Conservation (phyloP, 2,113 vertebrate genomes). For the Lepus timidus region DNA sequence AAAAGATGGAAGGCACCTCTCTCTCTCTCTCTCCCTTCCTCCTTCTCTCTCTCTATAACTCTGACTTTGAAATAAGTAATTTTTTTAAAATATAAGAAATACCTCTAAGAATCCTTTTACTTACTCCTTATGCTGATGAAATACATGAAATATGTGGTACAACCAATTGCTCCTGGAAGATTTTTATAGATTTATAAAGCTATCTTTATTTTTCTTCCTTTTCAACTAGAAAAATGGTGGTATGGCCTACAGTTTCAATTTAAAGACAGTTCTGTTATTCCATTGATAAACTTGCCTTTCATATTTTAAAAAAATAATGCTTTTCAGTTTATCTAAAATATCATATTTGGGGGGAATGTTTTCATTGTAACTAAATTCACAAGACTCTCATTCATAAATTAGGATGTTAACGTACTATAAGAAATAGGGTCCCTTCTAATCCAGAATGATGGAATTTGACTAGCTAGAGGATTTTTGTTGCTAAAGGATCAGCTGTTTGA, state of each 20-base stretch:
- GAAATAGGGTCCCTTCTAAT: neutral
- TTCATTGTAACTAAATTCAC: conserved; percentile 17
- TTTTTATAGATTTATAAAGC: conserved; percentile 4
- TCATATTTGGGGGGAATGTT: neutral
- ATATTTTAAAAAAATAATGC: neutral
- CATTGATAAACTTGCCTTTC: neutral
- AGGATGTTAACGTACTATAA: neutral
- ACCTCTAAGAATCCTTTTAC: neutral
- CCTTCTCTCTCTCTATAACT: too few species aligned
- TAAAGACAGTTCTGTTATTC: conserved; percentile 3
- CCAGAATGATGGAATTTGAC: neutral
- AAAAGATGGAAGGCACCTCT: too few species aligned
- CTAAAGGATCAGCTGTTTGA: neutral
- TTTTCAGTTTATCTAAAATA: neutral
- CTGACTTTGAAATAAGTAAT: too few species aligned
- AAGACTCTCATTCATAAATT: neutral
- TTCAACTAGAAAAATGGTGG: neutral
- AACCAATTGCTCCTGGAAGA: neutral
- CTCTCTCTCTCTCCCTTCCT: too few species aligned
- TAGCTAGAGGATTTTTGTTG: neutral
- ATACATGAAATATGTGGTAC: neutral
- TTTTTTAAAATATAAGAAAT: too few species aligned
- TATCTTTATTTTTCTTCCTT: neutral
- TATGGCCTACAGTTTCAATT: neutral
- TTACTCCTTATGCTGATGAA: neutral